phyloP scores from a whole-genome alignment of 2,888 invertebrate species.

The Cabera pusaria region DNA sequence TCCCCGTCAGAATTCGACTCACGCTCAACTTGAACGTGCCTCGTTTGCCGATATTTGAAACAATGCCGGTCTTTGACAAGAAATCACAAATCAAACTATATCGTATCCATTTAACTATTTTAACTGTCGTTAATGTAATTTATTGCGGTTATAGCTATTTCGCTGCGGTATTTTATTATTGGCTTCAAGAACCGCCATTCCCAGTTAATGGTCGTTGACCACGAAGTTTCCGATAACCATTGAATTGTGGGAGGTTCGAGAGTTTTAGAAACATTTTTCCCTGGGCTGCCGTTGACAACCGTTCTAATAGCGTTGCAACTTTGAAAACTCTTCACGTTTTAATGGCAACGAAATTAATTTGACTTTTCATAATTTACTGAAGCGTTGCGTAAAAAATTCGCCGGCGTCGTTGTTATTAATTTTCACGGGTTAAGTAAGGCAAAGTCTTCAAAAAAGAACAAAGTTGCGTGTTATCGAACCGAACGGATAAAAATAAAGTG shows the following conservation, averaged over 20 bases:
- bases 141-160: slow-evolving; percentile 38
- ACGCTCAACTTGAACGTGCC: slow-evolving; percentile 64
- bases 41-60: slow-evolving; percentile 70
- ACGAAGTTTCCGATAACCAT: slow-evolving; percentile 37
- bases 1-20: slow-evolving; percentile 59
- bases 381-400: no score
- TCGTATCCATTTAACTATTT: slow-evolving; percentile 52
- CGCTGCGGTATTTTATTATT: slow-evolving; percentile 48
- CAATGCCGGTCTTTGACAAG: slow-evolving; percentile 67
- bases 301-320: slow-evolving; percentile 22
- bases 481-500: no score
- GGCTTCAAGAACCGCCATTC: slow-evolving; percentile 43
- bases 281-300: slow-evolving; percentile 22
- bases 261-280: slow-evolving; percentile 21
- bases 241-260: slow-evolving; percentile 24
- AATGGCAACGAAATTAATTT: neutral
- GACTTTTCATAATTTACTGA: no score
- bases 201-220: slow-evolving; percentile 46
- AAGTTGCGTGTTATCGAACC: no score
- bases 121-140: slow-evolving; percentile 51
- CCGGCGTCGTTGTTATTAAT: no score
- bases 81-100: slow-evolving; percentile 70
- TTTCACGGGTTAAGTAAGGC: no score
- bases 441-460: no score
- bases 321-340: slow-evolving; percentile 10